Base-by-base conservation (phyloP, 2,888 invertebrate species). In the Incurvaria masculella region DNA sequence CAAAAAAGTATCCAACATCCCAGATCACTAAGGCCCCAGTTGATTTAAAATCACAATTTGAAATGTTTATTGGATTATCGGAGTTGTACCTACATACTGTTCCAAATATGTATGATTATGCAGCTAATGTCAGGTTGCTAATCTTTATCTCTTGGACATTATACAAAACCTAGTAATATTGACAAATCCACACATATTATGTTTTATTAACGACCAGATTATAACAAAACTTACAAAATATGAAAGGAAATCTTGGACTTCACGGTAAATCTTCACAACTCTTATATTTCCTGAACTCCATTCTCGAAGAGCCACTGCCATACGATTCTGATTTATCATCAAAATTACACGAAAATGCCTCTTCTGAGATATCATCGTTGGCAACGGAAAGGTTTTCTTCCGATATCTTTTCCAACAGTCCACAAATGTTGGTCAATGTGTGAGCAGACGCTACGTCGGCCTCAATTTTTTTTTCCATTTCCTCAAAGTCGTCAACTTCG, bases 331-430 rank as follows among this genome's bases (percentile, higher is more conserved):
- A 33, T 33, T 33, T 3, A 4, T 14, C 8, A 6, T 11, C 14
- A 8, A 8, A 33, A 14, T n/a, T n/a, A n/a, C n/a, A n/a, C n/a
- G n/a, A n/a, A n/a, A n/a, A n/a, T n/a, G n/a, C 59, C 52, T 56
- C 60, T 17, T 62, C 61, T 3, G 53, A 48, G 2, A 45, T 39
- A 1, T 72, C 69, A n/a, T 74, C 75, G 23, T 63, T 66, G 2
- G 69, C 52, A 2, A 57, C 54, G 0, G 72, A 65, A 2, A 76
- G 63, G 51, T 75, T 74, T 45, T 78, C 76, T 49, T 76, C 76
- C 0, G 76, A 78, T 51, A 78, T 78, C 54, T 75, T 78, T 49
- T 64, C 68, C 20, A 76, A 60, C 46, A 65, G 68, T 2, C 69
- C 64, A 44, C 66, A 64, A 0, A 62, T 59, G 23, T 66, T 42